Percentiles rank a stretch among this genome's conserved stretches.
phyloP scores from a whole-genome alignment of 2,797 vertebrate genomes.

The Moxostoma hubbsi region DNA sequence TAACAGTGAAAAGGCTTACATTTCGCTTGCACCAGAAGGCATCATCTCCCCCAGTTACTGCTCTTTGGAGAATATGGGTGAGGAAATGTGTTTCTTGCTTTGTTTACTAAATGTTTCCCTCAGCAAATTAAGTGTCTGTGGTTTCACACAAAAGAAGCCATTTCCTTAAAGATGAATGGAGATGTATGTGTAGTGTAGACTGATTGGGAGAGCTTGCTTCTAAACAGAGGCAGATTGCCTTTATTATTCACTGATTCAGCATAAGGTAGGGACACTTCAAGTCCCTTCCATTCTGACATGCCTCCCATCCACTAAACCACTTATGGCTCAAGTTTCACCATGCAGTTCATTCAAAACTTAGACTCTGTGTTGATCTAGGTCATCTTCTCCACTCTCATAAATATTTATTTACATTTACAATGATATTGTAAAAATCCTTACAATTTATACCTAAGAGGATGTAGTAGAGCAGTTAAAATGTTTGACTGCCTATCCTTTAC shows the following conservation, averaged over 20 bases:
- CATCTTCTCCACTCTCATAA: constrained; percentile 13
- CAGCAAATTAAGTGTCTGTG: constrained; percentile 10
- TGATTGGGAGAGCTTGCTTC: neutral
- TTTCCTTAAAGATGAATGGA: constrained; percentile 20
- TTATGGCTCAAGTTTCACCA: constrained; percentile 18
- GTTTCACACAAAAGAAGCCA: neutral
- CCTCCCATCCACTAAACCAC: constrained; percentile 10
- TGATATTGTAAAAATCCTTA: constrained; percentile 37
- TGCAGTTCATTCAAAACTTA: constrained; percentile 4
- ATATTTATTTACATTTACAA: constrained; percentile 6
- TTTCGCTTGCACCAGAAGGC: constrained; percentile 30
- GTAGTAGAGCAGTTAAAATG: neutral
- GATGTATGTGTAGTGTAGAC: neutral
- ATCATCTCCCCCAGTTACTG: neutral
- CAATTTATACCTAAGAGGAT: constrained; percentile 17
- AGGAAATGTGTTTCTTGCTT: neutral
- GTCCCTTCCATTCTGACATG: constrained; percentile 9
- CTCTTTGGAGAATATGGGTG: neutral
- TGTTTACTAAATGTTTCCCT: constrained; percentile 9
- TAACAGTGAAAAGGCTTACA: constrained; percentile 21
- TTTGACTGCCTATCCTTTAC: constrained; percentile 38
- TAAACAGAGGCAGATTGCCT: constrained; percentile 28
- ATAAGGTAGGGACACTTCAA: constrained; percentile 42
- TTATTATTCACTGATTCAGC: constrained; percentile 51
- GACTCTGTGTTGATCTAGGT: neutral